Percentiles rank a stretch among this genome's conserved stretches.
Conservation (phyloP, 2,113 vertebrate species). For the Sebastes fasciatus region DNA sequence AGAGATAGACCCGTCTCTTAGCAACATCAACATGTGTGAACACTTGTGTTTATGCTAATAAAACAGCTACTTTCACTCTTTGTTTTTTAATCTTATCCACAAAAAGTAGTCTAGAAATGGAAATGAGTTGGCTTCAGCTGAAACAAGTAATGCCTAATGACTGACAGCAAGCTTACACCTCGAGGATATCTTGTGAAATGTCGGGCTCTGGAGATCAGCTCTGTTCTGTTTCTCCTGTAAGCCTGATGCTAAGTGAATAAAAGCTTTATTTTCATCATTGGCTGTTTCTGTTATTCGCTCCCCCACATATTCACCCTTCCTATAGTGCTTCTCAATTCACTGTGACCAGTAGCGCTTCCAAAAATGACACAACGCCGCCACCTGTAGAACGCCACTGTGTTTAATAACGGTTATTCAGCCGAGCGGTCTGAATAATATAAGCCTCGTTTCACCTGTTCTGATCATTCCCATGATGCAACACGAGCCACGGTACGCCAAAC, state of each 20-base stretch:
- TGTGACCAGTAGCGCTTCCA: not conserved
- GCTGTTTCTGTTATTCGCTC: not conserved
- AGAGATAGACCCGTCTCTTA: not conserved
- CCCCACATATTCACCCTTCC: not conserved
- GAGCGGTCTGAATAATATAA: slow-evolving; percentile 21
- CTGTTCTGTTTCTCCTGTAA: not conserved
- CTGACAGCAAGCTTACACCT: slow-evolving; percentile 9
- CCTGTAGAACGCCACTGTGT: slow-evolving; percentile 4
- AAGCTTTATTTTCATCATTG: slow-evolving; percentile 11
- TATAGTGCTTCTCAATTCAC: slow-evolving; percentile 5
- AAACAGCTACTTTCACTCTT: not conserved
- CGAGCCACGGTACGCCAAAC: not conserved
- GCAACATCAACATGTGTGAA: not conserved
- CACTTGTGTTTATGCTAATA: not conserved
- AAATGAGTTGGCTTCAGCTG: slow-evolving; percentile 12
- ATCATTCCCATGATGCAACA: slow-evolving; percentile 28
- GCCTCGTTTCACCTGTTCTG: not conserved
- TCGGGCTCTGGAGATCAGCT: not conserved
- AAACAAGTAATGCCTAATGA: slow-evolving; percentile 4
- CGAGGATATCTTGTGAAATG: slow-evolving; percentile 12
- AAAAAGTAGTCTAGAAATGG: slow-evolving; percentile 9
- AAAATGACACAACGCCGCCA: not conserved
- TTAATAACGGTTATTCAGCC: slow-evolving; percentile 24
- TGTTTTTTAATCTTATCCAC: not conserved
- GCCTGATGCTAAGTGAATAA: slow-evolving; percentile 3